phyloP scores from a whole-genome alignment of 2,113 vertebrate species.

The Kobus ellipsiprymnus region DNA sequence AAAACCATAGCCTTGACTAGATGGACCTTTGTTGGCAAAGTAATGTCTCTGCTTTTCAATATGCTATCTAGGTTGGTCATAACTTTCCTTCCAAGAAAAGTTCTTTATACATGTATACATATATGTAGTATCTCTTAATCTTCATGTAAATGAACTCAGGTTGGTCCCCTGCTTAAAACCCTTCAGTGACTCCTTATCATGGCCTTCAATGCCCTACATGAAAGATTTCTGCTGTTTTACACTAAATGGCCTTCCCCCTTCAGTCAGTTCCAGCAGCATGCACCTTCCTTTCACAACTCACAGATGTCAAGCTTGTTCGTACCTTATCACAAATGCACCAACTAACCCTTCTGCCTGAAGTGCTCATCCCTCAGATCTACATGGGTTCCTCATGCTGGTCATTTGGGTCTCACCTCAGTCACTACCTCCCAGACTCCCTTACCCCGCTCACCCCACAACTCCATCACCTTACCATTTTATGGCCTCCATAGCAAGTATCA shows the following conservation, averaged over 20 bases:
- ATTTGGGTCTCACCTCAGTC: neutral
- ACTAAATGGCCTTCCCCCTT: neutral
- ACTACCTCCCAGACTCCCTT: neutral
- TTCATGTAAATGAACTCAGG: neutral
- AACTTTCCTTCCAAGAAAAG: too few relatives aligned
- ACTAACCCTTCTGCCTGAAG: neutral
- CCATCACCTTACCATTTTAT: neutral
- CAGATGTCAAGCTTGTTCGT: neutral
- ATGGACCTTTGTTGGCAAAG: too few relatives aligned
- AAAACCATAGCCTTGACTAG: too few relatives aligned
- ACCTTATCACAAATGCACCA: neutral
- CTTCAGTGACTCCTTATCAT: neutral
- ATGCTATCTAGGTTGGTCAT: too few relatives aligned
- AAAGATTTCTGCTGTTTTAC: neutral
- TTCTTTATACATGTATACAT: neutral
- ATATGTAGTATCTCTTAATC: neutral
- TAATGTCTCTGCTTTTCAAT: too few relatives aligned
- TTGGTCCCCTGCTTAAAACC: neutral
- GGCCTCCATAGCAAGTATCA: neutral
- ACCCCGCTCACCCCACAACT: neutral
- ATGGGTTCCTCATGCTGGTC: neutral
- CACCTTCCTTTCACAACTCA: neutral
- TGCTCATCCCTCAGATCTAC: neutral
- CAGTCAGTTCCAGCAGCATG: neutral
- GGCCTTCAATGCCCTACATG: neutral